Base-by-base conservation (phyloP, 2,888 invertebrate genomes). In the Orchesellides sinensis region DNA sequence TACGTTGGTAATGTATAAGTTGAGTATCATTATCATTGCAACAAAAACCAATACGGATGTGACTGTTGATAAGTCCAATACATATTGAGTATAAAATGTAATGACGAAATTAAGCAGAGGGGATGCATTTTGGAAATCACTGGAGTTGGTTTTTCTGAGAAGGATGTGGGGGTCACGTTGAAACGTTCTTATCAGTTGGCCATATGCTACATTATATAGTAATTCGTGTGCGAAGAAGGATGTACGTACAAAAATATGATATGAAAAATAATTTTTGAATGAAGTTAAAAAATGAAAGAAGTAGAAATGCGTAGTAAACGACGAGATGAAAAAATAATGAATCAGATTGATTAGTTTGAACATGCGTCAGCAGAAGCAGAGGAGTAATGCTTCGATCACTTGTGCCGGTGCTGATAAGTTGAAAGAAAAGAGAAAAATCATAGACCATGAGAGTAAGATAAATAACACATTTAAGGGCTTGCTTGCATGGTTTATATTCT, bases 121-220 rank as follows among this genome's bases (percentile, higher is more conserved):
- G 40, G 12, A 21, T 52, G 52, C 21, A 52, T 19, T 47, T 47
- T 8, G 23, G 32, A 19, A 19, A 80, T 80, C 81, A 74, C 73
- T 81, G 73, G 73, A 79, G 74, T 66, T 81, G 81, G 81, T 68
- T 81, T 81, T 74, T 68, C 81, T 49, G 0, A 19, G 59, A 74
- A 81, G 81, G 81, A 81, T 73, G 73, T 81, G 81, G 49, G n/a
- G 68, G 81, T 74, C 61, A 73, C 73, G 25, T 61, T 32, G 68
- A 69, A 78, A 61, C 40, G 6, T 35, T 45, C 21, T 69, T 77
- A 77, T 77, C 77, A 59, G 61, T 32, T 77, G 45, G 19, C 66
- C 74, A 74, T 65, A n/a, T n/a, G n/a, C n/a, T n/a, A n/a, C n/a
- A n/a, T n/a, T n/a, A n/a, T n/a, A n/a, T n/a, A n/a, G n/a, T n/a